These are phyloP conservation scores for Etheostoma perlongum DNA, from an alignment of 2,797 vertebrate species.

Conservation along the genomic window DNA sequence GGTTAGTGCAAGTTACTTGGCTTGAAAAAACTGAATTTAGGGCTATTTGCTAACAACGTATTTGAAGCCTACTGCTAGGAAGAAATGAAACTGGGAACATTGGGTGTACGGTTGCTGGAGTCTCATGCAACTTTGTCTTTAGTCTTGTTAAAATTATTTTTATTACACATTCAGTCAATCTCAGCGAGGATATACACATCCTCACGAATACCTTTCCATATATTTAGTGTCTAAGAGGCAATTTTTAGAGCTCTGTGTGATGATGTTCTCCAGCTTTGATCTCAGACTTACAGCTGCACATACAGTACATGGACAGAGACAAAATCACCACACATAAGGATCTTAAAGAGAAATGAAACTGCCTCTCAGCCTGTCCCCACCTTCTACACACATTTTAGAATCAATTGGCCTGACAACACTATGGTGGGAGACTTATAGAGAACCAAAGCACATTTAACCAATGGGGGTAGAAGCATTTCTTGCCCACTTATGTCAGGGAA, in stretches of 20 bases:
- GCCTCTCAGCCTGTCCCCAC: constrained; percentile 24
- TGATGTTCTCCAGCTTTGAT: constrained; percentile 48
- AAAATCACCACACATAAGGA: constrained; percentile 34
- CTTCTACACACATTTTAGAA: constrained; percentile 42
- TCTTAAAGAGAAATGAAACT: constrained; percentile 42
- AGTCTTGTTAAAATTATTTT: constrained; percentile 52
- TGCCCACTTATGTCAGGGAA: constrained; percentile 9
- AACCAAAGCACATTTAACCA: neutral
- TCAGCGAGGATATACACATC: constrained; percentile 13
- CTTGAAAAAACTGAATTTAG: too few relatives aligned
- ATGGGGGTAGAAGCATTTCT: neutral
- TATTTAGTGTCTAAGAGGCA: constrained; percentile 49
- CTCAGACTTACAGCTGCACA: constrained; percentile 23
- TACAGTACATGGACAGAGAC: constrained; percentile 7
- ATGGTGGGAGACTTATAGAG: constrained; percentile 19
- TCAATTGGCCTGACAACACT: constrained; percentile 16
- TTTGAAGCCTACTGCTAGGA: too few relatives aligned
- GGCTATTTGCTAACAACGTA: too few relatives aligned
- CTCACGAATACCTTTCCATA: constrained; percentile 32
- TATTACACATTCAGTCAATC: constrained; percentile 43
- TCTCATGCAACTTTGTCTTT: too few relatives aligned
- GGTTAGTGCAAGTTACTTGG: too few relatives aligned
- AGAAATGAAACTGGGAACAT: too few relatives aligned
- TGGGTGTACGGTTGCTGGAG: too few relatives aligned
- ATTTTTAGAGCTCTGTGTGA: constrained; percentile 40